Base-by-base conservation (phyloP, 2,113 vertebrate species). In the Echinops telfairi region DNA sequence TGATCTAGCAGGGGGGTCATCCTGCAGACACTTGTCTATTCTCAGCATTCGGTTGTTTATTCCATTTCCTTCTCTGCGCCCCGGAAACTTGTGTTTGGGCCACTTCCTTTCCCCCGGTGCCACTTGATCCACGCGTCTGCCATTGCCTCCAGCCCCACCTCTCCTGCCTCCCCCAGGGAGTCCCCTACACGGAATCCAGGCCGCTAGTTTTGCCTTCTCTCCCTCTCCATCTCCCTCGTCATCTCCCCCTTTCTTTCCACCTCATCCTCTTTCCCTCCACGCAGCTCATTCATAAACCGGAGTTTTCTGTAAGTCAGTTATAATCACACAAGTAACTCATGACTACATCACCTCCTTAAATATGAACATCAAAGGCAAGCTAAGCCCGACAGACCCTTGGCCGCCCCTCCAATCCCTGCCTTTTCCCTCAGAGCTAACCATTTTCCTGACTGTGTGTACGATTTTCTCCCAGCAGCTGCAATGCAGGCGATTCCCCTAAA, bases 401-500 rank as follows among this genome's bases (percentile, higher is more conserved):
- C 68, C n/a, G 20, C 31, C 0, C 16, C 22, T 66, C 53, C 78
- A 25, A 4, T 57, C 66, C 53, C 57, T 27, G 68, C 36, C 71
- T 88, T 66, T 79, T 14, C 25, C 70, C 88, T 81, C n/a, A 20
- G 38, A 93, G 88, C 68, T 81, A 75, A 73, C 47, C 38, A 43
- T 85, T 92, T 87, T 89, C 79, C 31, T 68, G 90, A 80, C 91
- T 95, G 70, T 77, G 47, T 86, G 82, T 47, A 58, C 76, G 78
- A 15, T 94, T 94, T 91, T 85, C 70, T 95, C 93, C 86, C 84
- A 81, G 7, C 92, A 85, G 64, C 95, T 92, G 88, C 75, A 83
- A 57, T 1, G 16, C 86, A 88, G 85, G 33, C 75, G 82, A n/a
- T 93, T 83, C 47, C 83, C 95, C 88, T 88, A 81, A 53, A 92